These are phyloP conservation scores for Dipodomys ordii DNA, from an alignment of 2,113 vertebrate genomes.

Conservation along the genomic window DNA sequence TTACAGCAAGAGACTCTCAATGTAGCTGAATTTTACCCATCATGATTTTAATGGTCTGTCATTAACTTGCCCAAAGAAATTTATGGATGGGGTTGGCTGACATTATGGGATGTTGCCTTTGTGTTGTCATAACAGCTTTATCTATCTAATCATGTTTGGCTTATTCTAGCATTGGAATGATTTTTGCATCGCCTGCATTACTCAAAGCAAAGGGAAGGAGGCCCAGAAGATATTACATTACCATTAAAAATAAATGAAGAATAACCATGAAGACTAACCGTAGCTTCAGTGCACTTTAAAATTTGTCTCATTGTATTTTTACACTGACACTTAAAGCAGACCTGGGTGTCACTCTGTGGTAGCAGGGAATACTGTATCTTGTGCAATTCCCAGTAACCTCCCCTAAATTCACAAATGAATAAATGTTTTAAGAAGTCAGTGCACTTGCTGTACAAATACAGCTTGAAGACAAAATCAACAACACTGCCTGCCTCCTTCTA, in stretches of 20 bases:
- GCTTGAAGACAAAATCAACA: not conserved
- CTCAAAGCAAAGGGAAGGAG: not conserved
- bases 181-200: constrained; percentile 20
- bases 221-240: not conserved
- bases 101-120: not conserved
- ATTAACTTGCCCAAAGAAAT: constrained; percentile 2
- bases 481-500: not conserved
- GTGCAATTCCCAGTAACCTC: not conserved
- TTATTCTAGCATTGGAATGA: not conserved
- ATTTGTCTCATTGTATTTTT: constrained; percentile 21
- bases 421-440: not conserved
- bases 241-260: not conserved
- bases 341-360: not conserved
- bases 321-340: not conserved
- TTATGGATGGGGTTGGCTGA: not conserved
- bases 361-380: not conserved
- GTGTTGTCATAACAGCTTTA: not conserved
- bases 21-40: not conserved
- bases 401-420: not conserved
- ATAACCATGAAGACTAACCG: not conserved
- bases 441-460: not conserved
- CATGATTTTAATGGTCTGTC: not conserved
- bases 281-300: not conserved
- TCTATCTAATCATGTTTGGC: constrained; percentile 2
- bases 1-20: not conserved